phyloP scores from a whole-genome alignment of 1,140 invertebrate genomes.

The Pachyrhynchus sulphureomaculatus region DNA sequence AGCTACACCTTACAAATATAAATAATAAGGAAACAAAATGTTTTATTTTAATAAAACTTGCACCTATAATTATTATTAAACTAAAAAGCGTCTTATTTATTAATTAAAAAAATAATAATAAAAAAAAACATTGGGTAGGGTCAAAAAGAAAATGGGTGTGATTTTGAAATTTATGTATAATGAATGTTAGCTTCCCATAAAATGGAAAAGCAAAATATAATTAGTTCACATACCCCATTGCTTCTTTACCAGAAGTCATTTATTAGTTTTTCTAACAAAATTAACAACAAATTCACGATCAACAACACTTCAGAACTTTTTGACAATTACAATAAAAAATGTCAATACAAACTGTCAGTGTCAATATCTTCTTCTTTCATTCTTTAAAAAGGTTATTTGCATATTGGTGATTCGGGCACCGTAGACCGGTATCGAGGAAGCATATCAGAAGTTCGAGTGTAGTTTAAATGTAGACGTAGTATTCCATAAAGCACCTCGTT shows the following conservation, averaged over 20 bases:
- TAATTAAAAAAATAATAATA: neutral
- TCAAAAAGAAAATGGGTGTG: constrained; percentile 22
- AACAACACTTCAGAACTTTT: constrained; percentile 4
- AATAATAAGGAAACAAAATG: too few relatives aligned
- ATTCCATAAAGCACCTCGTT: too few relatives aligned
- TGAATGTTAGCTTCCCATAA: neutral
- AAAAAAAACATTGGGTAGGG: neutral
- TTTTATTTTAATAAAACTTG: too few relatives aligned
- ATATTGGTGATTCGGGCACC: too few relatives aligned
- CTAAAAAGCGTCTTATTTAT: neutral
- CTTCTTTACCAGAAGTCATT: constrained; percentile 66
- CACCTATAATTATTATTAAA: too few relatives aligned
- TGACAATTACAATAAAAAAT: neutral
- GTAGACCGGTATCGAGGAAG: too few relatives aligned
- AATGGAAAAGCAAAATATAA: neutral
- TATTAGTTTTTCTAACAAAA: constrained; percentile 25
- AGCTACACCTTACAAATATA: too few relatives aligned
- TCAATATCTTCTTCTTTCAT: neutral
- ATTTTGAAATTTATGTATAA: neutral
- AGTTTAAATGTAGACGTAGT: too few relatives aligned
- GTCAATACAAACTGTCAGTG: neutral
- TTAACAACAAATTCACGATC: constrained; percentile 6
- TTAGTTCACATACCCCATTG: constrained; percentile 59
- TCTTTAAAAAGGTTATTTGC: too few relatives aligned
- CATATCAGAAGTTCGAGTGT: too few relatives aligned